Base-by-base conservation (phyloP, 2,113 vertebrate genomes). In the Siniperca knerii region DNA sequence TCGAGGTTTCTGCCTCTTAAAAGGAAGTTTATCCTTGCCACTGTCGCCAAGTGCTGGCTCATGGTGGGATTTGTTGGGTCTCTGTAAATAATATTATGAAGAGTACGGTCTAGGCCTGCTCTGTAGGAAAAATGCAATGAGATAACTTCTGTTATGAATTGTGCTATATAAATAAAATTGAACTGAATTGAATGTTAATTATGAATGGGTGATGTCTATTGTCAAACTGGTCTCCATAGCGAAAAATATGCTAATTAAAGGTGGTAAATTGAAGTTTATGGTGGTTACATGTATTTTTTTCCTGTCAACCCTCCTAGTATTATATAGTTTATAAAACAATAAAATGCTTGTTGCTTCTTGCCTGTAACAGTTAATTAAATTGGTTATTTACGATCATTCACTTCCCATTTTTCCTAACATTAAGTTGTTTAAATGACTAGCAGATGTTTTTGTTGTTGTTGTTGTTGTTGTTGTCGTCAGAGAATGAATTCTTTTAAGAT, bases 371-470 rank as follows among this genome's bases (percentile, higher is more conserved):
- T 55, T 13, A 11, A 66, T 25, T 29, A 42, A 77, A 77, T 55
- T 4, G 1, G 8, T 65, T 55, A 12, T 65, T 52, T 37, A 2
- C 8, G 6, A 29, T 2, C 1, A 1, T 78, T 72, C 35, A 64
- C 21, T 23, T 69, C 5, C 44, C 9, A 42, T 50, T 58, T 11
- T 29, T 37, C 4, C 18, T 4, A 6, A 46, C 35, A 16, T 44
- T 25, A 48, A 40, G 21, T 21, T 16, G 29, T 58, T 54, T 46
- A 69, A 69, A 75, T 57, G 55, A 48, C 65, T 4, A 6, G 16
- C 21, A 75, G 64, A 80, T 74, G 62, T 60, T 66, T 54, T 60
- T 61, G 52, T 50, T 29, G 29, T 60, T 66, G 62, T 60, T 61
- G 52, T 50, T 78, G 40, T 58, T 66, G 68, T 42, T 33, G 44